Evolutionary conservation across 2,888 invertebrate genomes (phyloP), one percentile per base, ranked within the genome.

Genomic region (Digitonthophagus gazella): DNA sequence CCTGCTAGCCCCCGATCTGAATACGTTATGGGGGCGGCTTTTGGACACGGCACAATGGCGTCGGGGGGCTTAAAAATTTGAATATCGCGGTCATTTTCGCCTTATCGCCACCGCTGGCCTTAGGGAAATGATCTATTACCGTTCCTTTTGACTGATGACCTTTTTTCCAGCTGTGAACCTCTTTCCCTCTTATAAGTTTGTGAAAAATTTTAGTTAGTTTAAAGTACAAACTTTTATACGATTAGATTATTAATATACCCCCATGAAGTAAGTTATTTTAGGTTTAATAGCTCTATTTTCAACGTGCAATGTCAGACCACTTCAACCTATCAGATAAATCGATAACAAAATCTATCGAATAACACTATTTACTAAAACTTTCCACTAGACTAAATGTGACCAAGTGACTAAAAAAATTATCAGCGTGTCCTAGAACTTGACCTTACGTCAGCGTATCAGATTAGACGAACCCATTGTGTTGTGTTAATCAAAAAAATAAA

Each of bases 11-110:
- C 79, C 78, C 76, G 74, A 61, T 61, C 73, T 80, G 81, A 80
- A 81, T 81, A 79, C 79, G 76, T 75, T 78, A 79, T 80, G 78
- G 74, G 77, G 64, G 56, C 61, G 65, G 61, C 65, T 68, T 73
- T 71, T 72, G 72, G 73, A 71, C 74, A 67, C 63, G 71, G 68
- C 71, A 71, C 74, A 73, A 71, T 80, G 80, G 76, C 78, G 78
- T n/a, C 77, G 80, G 80, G n/a, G n/a, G 78, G 82, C 83, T 83
- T 83, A 82, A 82, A 82, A 83, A 83, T 83, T 83, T 83, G 83
- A 83, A 83, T 83, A 83, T 83, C 83, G 82, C 82, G 83, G 83
- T 83, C 83, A 83, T 83, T 83, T 80, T 77, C 77, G 77, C 77
- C 80, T 82, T 83, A 83, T 82, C 82, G 77, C 75, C 72, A 44